Evolutionary conservation across 2,888 invertebrate genomes (phyloP), one percentile per base, ranked within the genome.

Genomic region (Leptothorax acervorum): DNA sequence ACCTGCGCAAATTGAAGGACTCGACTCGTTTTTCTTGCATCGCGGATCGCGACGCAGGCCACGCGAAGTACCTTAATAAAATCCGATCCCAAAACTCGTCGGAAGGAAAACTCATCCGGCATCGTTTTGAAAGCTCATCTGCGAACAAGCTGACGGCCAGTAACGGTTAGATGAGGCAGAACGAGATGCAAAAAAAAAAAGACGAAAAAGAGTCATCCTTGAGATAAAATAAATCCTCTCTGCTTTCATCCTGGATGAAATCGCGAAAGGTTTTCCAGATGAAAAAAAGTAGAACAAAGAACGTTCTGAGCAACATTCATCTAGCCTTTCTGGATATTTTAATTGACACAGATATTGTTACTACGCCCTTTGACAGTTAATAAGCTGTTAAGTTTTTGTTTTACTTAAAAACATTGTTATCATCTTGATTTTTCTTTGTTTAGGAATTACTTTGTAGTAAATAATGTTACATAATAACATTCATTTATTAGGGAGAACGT

Each of bases 41-140:
- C 55, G 81, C 55, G 31, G 51, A 70, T 82, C 66, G 35, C 66
- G 55, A 68, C 53, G 68, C 45, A 39, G 68, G 4, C 57, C 55
- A 70, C 45, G 35, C 45, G 31, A 60, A 78, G 73, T 63, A 60
- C 39, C 68, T 89, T 90, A 88, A 90, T 89, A 89, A 87, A 86
- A 84, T 85, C 65, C 73, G 66, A 68, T 83, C 85, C 76, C 76
- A 84, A 86, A 88, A 85, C 86, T 84, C 89, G 84, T 83, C 83
- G 63, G 55, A 79, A 78, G 60, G n/a, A 70, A 84, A 83, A 73
- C 73, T 78, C 82, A 76, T 86, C 71, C 45, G 63, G 45, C 63
- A 39, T 85, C 70, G 63, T 81, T 86, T 75, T 39, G 70, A 86
- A 87, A 87, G 81, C 86, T 90, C 88, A 78, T 87, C 84, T 65